These are phyloP conservation scores for Morelia viridis DNA, from an alignment of 2,797 vertebrate species.

Conservation along the genomic window DNA sequence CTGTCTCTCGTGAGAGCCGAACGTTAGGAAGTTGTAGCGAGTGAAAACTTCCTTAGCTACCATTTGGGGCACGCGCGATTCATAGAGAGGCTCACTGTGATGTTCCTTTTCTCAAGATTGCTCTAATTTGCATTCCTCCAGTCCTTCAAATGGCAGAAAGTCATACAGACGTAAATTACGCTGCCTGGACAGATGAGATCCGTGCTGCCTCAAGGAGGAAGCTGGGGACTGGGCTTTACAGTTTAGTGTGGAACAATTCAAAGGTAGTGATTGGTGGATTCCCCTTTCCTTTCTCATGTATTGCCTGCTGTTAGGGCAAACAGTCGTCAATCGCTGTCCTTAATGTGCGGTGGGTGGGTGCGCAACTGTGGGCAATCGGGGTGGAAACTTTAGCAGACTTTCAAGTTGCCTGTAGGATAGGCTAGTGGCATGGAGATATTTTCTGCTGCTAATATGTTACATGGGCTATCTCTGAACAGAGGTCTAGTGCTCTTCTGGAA, in stretches of 20 bases:
- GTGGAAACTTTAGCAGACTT: not conserved
- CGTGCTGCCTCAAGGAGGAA: not conserved
- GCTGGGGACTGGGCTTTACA: not conserved
- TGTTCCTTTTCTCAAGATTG: not conserved
- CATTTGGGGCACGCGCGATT: no score
- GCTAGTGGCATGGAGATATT: not conserved
- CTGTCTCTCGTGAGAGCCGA: not conserved
- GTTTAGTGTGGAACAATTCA: not conserved
- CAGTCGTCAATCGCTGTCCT: not conserved
- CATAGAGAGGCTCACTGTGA: fast-evolving
- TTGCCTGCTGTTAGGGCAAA: not conserved
- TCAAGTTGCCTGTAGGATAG: not conserved
- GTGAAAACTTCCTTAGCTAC: no score
- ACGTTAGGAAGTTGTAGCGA: no score
- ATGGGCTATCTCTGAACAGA: not conserved
- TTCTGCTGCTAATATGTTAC: not conserved
- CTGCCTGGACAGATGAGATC: not conserved
- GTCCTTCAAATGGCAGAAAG: not conserved
- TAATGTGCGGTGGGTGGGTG: not conserved
- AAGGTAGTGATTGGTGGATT: not conserved
- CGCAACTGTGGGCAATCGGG: not conserved
- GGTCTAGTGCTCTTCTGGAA: not conserved
- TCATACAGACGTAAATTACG: not conserved
- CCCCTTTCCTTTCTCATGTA: not conserved
- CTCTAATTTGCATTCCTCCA: not conserved